Evolutionary conservation across 2,113 vertebrate species (phyloP), one percentile per base, ranked within the genome.

Genomic region (Sterrhoptilus dennistouni): DNA sequence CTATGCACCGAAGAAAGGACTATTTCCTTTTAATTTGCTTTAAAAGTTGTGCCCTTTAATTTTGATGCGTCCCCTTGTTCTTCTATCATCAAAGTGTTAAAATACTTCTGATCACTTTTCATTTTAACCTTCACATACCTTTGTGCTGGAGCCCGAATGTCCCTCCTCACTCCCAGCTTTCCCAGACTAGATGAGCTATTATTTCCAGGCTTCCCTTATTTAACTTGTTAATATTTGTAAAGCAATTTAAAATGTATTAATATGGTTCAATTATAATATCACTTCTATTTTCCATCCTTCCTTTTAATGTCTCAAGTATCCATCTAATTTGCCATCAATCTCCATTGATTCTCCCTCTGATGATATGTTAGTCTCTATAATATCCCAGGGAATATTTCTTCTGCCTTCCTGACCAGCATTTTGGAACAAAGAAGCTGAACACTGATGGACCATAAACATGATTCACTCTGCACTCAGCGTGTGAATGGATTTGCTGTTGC

Each of bases 31-130:
- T 95, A 90, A 95, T 96, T 96, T 92, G 45, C 86, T 87, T 84
- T 93, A 96, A 96, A 96, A 96, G 76, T 93, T 90, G 12, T 87
- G 88, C 88, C 90, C 96, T 96, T 89, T 95, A 95, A 95, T 97
- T 96, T 71, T 69, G 82, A 92, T 87, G 45, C 57, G 76, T 61
- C 69, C 66, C 36, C 88, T 97, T 96, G 88, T 94, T 96, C 93
- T 96, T 50, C 11, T 87, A 31, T 36, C 93, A 96, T 96, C 96
- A 96, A 93, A 95, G 92, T 14, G 0, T 90, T 90, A 86, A 95
- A 90, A 93, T 27, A 52, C 75, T 96, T 95, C 92, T 93, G 91
- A 96, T 90, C 77, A 71, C 85, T 53, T 96, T 95, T 88, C 75
- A 76, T 90, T 93, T 84, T 89, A 85, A 96, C 88, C 86, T 96